Base-by-base conservation (phyloP, 2,797 vertebrate genomes). In the Xiphorhynchus erythropygius region DNA sequence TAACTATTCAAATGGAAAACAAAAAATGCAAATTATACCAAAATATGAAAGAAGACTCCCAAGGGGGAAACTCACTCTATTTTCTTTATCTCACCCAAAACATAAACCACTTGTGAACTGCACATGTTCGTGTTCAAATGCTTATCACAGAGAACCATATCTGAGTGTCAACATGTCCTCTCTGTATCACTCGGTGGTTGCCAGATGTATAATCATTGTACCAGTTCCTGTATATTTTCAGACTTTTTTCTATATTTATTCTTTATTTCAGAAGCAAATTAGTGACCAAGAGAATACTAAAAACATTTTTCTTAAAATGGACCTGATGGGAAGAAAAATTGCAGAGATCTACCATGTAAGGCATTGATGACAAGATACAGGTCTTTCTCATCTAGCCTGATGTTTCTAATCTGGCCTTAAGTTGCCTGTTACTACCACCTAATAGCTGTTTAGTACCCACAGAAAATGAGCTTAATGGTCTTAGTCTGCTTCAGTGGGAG, bases 1-100 rank as follows among this genome's bases (percentile, higher is more conserved):
- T 92, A 90, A 75, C 49, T 87, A 94, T 96, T 96, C 88, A 95
- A 68, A 95, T 8, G 30, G 89, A 96, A 97, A 96, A 96, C 59
- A 97, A 96, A 97, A 94, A 96, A 62, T 79, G 50, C 30, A 96
- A 96, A 96, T 90, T 90, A 83, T 64, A 87, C 37, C 83, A 71
- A 95, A 87, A 94, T 90, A 94, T 89, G 41, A 96, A 97, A 90
- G 92, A 89, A 96, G n/a, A 47, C 50, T 96, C 84, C 74, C 88
- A 87, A 80, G 35, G 70, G 69, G 19, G 41, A 96, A 85, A 46
- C n/a, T 82, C 17, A 47, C 10, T 74, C 64, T 88, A 69, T 71
- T 73, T 94, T 96, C 50, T 87, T 39, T 92, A 93, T 94, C 73
- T 97, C 63, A 91, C 59, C 32, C 80, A 79, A 96, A 95, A 52